Evolutionary conservation across 1,140 invertebrate genomes (phyloP), one percentile per base, ranked within the genome.

Genomic region (Mesaphorura yosii): DNA sequence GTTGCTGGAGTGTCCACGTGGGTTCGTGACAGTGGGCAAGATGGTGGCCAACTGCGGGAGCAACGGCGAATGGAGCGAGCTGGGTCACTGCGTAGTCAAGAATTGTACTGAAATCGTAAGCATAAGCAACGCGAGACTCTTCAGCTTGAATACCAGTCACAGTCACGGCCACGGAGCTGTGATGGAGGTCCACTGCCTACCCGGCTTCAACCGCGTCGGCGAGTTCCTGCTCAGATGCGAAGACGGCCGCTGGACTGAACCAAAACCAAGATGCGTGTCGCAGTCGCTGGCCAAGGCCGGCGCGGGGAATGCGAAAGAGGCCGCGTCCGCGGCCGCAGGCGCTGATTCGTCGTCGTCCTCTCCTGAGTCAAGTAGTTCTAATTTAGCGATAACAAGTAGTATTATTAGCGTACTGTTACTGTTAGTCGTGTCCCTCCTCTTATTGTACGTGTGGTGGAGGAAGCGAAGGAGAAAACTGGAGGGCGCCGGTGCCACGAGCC

Each of bases 181-280:
- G 2, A 80, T 88, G 1, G 84, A 89, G 64, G 94, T 92, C 67
- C 83, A 88, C 59, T 95, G 91, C 65, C 70, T 90, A 48, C 86
- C 85, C 6, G 83, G 85, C 57, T 90, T 77, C 68, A 81, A 85
- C 65, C 75, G 86, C 37, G 77, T 83, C 1, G 87, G 87, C 0
- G 81, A 26, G 28, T 37, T 41, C 14, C 55, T 62, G 19, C 41
- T 59, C 17, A 34, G 14, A 20, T 63, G 47, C 25, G 56, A 46
- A 14, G 64, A 62, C 40, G 64, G 61, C 41, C 60, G 54, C 2
- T 60, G 59, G 31, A 57, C 55, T 4, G 65, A 64, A 22, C 26
- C 52, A 23, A 45, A 40, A 6, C 51, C 58, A n/a, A n/a, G n/a
- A n/a, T n/a, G n/a, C n/a, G n/a, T n/a, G n/a, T n/a, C n/a, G n/a